A percentile compares a stretch with the other conserved stretches of the same genome.
These are phyloP conservation scores for Zootermopsis nevadensis DNA, from an alignment of 2,888 invertebrate species.

Conservation along the genomic window DNA sequence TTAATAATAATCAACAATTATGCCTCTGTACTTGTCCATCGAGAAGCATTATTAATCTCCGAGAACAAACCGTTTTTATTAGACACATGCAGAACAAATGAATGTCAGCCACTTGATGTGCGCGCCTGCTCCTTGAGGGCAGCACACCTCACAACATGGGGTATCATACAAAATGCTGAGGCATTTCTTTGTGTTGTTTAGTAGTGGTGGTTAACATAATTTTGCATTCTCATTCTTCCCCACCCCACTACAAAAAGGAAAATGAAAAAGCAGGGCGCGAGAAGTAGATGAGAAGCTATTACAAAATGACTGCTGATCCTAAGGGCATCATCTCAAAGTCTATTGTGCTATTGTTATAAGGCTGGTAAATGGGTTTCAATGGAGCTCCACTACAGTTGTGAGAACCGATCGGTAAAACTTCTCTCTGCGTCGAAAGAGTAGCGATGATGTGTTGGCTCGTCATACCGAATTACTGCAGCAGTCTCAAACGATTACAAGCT, in stretches of 20 bases:
- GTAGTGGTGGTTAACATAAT: constrained; percentile 31
- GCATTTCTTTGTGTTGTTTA: neutral
- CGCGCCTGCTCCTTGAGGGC: constrained; percentile 10
- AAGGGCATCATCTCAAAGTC: constrained; percentile 21
- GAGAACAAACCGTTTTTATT: neutral
- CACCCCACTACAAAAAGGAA: constrained; percentile 11
- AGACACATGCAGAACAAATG: neutral
- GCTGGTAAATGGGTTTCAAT: constrained; percentile 17
- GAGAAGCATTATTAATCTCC: neutral
- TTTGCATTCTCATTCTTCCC: constrained; percentile 36
- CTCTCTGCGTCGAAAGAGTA: neutral
- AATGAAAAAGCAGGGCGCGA: constrained; percentile 4
- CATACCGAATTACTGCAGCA: neutral
- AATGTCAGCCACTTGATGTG: constrained; percentile 10
- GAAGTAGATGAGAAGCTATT: constrained; percentile 22
- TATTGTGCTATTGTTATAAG: constrained; percentile 25
- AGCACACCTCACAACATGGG: constrained; percentile 13
- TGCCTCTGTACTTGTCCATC: neutral
- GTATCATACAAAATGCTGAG: constrained; percentile 13
- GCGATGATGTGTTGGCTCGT: neutral
- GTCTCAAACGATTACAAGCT: neutral
- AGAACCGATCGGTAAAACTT: constrained; percentile 11
- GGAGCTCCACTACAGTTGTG: constrained; percentile 1
- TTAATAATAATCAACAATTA: neutral
- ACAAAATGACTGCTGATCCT: constrained; percentile 37